Evolutionary conservation across 2,797 vertebrate genomes (phyloP).

Genomic region (Falco cherrug): DNA sequence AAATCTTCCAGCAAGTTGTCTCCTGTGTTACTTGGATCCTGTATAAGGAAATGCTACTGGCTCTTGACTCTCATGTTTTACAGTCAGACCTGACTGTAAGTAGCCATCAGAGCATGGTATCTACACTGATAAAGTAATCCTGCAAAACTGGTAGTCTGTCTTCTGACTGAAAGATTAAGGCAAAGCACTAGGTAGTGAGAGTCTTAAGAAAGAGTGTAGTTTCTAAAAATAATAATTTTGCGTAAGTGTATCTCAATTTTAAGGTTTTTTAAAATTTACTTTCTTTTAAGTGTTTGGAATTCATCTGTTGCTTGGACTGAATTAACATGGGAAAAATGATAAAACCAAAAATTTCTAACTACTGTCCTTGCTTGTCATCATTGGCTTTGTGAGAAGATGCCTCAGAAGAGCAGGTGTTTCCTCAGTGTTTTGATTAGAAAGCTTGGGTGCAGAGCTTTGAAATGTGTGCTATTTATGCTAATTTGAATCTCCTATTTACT

Average conservation of each 20-base stretch:
- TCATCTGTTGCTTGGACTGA: neutral
- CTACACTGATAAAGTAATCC: neutral
- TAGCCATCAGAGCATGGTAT: neutral
- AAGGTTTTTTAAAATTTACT: neutral
- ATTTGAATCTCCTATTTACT: neutral
- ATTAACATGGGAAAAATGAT: neutral
- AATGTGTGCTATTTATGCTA: neutral
- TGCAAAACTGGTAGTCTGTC: neutral
- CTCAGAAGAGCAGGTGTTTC: neutral
- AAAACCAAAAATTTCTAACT: neutral
- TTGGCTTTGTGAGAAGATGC: neutral
- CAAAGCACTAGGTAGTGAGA: neutral
- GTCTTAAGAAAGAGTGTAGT: neutral
- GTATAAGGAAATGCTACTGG: neutral
- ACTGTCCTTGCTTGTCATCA: neutral
- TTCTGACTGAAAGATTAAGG: neutral
- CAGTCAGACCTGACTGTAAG: neutral
- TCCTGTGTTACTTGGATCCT: neutral
- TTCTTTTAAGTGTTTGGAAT: neutral
- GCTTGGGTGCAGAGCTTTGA: neutral
- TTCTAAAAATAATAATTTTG: neutral
- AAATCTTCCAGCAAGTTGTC: neutral
- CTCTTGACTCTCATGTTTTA: neutral
- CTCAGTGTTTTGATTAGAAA: neutral
- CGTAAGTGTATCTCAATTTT: neutral